These are phyloP conservation scores for Drosophila stalkeri DNA, from an alignment of 2,888 invertebrate genomes.

Conservation along the genomic window DNA sequence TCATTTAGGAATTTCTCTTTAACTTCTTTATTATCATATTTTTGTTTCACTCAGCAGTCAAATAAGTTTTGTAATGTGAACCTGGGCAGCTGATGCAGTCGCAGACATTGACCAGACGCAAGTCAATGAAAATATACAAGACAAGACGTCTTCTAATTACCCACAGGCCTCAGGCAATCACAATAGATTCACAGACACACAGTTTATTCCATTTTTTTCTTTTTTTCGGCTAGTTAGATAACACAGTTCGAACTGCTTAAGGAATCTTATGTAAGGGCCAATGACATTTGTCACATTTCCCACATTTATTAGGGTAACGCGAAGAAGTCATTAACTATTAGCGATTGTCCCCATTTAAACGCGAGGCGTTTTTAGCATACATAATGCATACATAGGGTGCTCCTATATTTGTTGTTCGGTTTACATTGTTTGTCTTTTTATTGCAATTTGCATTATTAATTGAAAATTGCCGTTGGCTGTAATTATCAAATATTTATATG, in stretches of 20 bases:
- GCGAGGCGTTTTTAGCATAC: slow-evolving; percentile 4
- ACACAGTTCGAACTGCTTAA: not conserved
- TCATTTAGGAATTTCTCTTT: not conserved
- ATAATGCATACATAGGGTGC: slow-evolving; percentile 10
- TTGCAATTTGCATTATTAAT: slow-evolving; percentile 48
- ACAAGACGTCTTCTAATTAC: slow-evolving; percentile 34
- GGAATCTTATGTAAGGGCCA: not conserved
- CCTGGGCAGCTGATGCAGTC: slow-evolving; percentile 43
- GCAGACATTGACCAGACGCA: slow-evolving; percentile 49
- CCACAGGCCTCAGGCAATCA: slow-evolving; percentile 10
- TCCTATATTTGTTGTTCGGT: slow-evolving; percentile 11
- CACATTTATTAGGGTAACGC: slow-evolving; percentile 42
- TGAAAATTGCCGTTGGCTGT: slow-evolving; percentile 17
- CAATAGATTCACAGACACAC: not conserved
- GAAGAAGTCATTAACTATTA: slow-evolving; percentile 41
- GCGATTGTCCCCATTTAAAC: slow-evolving; percentile 34
- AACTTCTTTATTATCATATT: not conserved
- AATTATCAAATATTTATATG: slow-evolving; percentile 49
- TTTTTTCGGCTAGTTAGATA: not conserved
- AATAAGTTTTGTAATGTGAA: slow-evolving; percentile 59
- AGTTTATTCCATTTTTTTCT: not conserved
- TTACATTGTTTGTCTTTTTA: not conserved
- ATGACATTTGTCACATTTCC: slow-evolving; percentile 35
- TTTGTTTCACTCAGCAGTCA: slow-evolving; percentile 39
- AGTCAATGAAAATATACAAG: slow-evolving; percentile 5